phyloP scores from a whole-genome alignment of 2,113 vertebrate species.

The Triplophysa rosa region DNA sequence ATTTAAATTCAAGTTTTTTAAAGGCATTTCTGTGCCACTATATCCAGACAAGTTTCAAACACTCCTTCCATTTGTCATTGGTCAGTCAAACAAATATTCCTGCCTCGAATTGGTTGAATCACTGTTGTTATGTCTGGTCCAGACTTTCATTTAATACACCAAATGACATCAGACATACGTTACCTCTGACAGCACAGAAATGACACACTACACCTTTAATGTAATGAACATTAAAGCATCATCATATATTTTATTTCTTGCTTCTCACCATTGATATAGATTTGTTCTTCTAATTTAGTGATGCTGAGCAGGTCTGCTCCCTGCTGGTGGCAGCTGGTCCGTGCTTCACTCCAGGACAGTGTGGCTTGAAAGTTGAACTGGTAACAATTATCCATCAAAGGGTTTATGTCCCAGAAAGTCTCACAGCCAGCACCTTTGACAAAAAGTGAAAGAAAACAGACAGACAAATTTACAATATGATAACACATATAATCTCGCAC shows the following conservation, averaged over 20 bases:
- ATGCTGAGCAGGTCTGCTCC: conserved; percentile 93
- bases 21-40: too few relatives aligned
- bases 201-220: neutral
- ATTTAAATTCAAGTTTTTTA: neutral
- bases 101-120: too few relatives aligned
- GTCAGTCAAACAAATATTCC: too few relatives aligned
- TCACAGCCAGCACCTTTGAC: conserved; percentile 79
- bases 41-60: too few relatives aligned
- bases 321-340: conserved; percentile 93
- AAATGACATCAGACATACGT: too few relatives aligned
- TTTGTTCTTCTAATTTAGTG: conserved; percentile 94
- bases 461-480: neutral
- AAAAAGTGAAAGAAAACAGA: conserved; percentile 12
- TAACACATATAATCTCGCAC: neutral
- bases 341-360: conserved; percentile 90
- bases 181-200: too few relatives aligned
- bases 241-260: neutral
- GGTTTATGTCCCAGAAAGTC: conserved; percentile 96
- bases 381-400: conserved; percentile 94
- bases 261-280: conserved; percentile 89
- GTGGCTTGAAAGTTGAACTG: conserved; percentile 98
- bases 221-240: neutral
- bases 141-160: too few relatives aligned
- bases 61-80: too few relatives aligned
- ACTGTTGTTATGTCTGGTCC: too few relatives aligned